Conservation (phyloP, 2,888 invertebrate species). For the Epistrophe grossulariae region DNA sequence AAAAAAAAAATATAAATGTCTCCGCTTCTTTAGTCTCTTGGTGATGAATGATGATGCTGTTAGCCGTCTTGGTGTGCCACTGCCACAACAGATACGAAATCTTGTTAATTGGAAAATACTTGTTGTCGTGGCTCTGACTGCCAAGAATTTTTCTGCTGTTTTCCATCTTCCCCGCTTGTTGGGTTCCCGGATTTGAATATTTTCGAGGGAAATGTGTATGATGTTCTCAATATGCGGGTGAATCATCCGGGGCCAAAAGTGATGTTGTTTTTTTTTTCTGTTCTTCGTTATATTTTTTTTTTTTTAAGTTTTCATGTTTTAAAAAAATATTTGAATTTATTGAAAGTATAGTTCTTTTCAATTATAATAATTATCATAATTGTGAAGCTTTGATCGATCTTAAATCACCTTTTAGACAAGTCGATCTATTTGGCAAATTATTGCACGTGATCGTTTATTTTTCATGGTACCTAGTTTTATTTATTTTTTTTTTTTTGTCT, state of each 20-base stretch:
- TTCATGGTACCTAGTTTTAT: no score
- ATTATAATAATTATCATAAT: no score
- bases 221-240: constrained; percentile 42
- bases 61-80: constrained; percentile 45
- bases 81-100: constrained; percentile 52
- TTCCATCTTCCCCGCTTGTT: constrained; percentile 27
- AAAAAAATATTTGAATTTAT: neutral
- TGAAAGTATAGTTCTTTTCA: no score
- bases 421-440: no score
- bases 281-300: constrained; percentile 24
- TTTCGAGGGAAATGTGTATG: constrained; percentile 35
- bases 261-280: constrained; percentile 14
- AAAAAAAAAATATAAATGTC: constrained; percentile 3
- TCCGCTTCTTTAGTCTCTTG: constrained; percentile 13
- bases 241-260: constrained; percentile 29
- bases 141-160: constrained; percentile 56
- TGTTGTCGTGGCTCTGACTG: constrained; percentile 58
- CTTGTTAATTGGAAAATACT: constrained; percentile 73
- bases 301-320: constrained; percentile 2
- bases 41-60: constrained; percentile 47
- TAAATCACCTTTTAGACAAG: no score
- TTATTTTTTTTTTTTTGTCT: no score
- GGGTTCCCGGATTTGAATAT: constrained; percentile 29
- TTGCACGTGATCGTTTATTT: no score
- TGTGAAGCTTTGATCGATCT: no score